phyloP scores from a whole-genome alignment of 2,888 invertebrate genomes.

The Amiota communis region DNA sequence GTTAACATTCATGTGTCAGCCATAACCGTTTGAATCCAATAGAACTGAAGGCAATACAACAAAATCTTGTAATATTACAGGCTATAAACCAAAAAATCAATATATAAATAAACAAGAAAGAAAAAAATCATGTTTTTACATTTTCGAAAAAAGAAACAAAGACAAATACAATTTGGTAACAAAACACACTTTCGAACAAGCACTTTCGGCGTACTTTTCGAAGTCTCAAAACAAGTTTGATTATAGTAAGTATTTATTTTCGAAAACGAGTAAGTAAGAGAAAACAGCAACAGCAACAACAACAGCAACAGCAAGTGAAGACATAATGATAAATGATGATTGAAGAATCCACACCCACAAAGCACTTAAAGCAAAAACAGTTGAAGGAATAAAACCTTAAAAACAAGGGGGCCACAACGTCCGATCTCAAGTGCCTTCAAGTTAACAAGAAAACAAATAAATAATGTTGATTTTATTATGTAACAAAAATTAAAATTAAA shows the following conservation, averaged over 20 bases:
- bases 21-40: conserved; percentile 80
- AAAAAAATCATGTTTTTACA: conserved; percentile 17
- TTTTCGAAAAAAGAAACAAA: conserved; percentile 19
- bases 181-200: conserved; percentile 57
- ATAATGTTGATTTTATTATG: conserved; percentile 88
- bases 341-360: conserved; percentile 42
- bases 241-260: conserved; percentile 55
- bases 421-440: conserved; percentile 96
- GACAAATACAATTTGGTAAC: conserved; percentile 31
- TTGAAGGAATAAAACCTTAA: conserved; percentile 73
- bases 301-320: conserved; percentile 55
- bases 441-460: conserved; percentile 66
- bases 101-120: not conserved
- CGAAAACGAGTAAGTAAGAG: conserved; percentile 21
- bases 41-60: conserved; percentile 83
- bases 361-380: conserved; percentile 51
- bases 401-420: conserved; percentile 91
- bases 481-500: conserved; percentile 77
- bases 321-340: conserved; percentile 36
- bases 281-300: conserved; percentile 47
- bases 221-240: conserved; percentile 53
- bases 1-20: conserved; percentile 75
- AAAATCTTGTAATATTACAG: conserved; percentile 60
- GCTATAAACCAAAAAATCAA: not conserved
- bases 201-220: conserved; percentile 60